phyloP scores from a whole-genome alignment of 2,797 vertebrate species.

The Helicolenus hilgendorfi region DNA sequence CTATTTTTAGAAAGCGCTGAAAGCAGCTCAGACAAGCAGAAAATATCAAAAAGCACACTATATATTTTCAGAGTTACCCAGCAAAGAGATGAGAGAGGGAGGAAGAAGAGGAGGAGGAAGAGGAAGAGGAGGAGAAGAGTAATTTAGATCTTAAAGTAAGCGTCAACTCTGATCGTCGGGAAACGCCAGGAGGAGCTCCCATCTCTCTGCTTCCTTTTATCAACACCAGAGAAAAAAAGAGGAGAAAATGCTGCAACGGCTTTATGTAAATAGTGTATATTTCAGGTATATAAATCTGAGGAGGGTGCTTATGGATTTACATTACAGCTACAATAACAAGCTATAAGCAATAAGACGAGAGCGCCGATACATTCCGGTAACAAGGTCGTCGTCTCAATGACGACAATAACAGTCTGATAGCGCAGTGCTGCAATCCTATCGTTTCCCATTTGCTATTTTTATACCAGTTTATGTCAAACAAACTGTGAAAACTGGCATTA shows the following conservation, averaged over 20 bases:
- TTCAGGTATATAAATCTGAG: not conserved
- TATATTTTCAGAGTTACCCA: slow-evolving; percentile 54
- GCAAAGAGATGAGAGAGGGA: slow-evolving; percentile 7
- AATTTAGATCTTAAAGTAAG: slow-evolving; percentile 58
- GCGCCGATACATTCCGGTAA: slow-evolving; percentile 27
- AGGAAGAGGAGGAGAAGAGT: not conserved
- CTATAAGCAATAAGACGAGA: not conserved
- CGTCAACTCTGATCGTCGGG: slow-evolving; percentile 49
- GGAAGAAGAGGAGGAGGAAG: not conserved
- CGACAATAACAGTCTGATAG: not conserved
- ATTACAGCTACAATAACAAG: slow-evolving; percentile 24
- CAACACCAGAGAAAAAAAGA: not conserved
- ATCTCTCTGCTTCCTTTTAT: slow-evolving; percentile 28
- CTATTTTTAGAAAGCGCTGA: slow-evolving; percentile 84
- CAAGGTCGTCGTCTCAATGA: slow-evolving; percentile 55
- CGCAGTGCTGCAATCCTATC: not conserved
- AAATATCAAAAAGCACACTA: slow-evolving; percentile 77
- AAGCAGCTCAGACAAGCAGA: slow-evolving; percentile 83
- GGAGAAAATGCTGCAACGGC: not conserved
- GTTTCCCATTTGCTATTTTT: slow-evolving; percentile 17
- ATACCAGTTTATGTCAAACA: slow-evolving; percentile 17
- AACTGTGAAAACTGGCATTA: not conserved
- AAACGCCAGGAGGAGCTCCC: slow-evolving; percentile 52
- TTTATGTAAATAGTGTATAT: slow-evolving; percentile 43
- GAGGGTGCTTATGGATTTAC: slow-evolving; percentile 10